A percentile compares a stretch with the other conserved stretches of the same genome.
phyloP scores from a whole-genome alignment of 1,140 invertebrate species.

The Neodiprion fabricii region DNA sequence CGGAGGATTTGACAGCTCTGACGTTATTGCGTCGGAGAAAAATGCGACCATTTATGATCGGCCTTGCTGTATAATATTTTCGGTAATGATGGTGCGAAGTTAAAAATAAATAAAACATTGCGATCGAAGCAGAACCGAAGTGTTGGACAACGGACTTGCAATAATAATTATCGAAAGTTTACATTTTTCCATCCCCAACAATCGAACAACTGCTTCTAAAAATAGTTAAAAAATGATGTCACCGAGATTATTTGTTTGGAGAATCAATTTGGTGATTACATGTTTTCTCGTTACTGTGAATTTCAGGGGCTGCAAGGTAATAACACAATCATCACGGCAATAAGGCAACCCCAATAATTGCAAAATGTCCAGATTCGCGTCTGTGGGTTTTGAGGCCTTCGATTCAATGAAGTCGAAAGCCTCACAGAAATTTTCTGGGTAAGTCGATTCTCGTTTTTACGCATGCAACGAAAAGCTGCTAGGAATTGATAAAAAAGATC shows the following conservation, averaged over 20 bases:
- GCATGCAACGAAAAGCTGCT: slow-evolving; percentile 1
- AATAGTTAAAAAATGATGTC: neutral
- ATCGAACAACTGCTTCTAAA: no score
- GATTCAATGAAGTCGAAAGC: slow-evolving; percentile 53
- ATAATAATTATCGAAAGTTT: no score
- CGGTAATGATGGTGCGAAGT: neutral
- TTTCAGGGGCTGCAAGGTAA: slow-evolving; percentile 53
- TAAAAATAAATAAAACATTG: neutral
- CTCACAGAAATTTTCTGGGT: slow-evolving; percentile 51
- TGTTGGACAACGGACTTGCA: no score
- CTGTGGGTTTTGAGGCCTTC: slow-evolving; percentile 56
- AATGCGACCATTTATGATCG: neutral
- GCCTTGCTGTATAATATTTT: neutral
- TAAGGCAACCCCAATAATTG: slow-evolving; percentile 60
- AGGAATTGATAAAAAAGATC: no score
- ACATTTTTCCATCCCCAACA: no score
- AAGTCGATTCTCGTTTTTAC: slow-evolving; percentile 25
- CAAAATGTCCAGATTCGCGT: slow-evolving; percentile 61
- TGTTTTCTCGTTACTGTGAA: neutral
- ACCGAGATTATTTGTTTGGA: neutral
- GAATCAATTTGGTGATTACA: neutral
- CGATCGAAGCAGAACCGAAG: neutral
- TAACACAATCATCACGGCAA: slow-evolving; percentile 32
- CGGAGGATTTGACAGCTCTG: slow-evolving; percentile 4
- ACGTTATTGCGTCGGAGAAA: neutral